Percentiles rank a stretch among this genome's conserved stretches.
Evolutionary conservation across 2,797 vertebrate genomes (phyloP).

Genomic region (Melanotaenia nigrans): DNA sequence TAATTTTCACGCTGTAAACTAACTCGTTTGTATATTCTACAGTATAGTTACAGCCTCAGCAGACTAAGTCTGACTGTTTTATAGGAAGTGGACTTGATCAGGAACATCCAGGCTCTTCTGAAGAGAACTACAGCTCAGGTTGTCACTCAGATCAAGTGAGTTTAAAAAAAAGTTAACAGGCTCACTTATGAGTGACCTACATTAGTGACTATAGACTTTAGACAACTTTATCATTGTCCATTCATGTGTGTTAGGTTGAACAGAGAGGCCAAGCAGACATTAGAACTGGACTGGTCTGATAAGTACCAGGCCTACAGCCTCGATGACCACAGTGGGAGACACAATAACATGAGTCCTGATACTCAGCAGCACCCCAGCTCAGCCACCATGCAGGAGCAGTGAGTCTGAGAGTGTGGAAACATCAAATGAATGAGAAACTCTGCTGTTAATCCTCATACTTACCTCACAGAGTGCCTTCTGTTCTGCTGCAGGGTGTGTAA

Average conservation of each 20-base stretch:
- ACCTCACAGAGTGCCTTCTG: background rate
- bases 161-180: background rate
- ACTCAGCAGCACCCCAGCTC: slow-evolving; percentile 85
- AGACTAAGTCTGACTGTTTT: slow-evolving; percentile 25
- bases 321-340: slow-evolving; percentile 83
- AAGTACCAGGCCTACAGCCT: slow-evolving; percentile 87
- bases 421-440: background rate
- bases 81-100: slow-evolving; percentile 91
- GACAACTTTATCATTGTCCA: slow-evolving; percentile 1
- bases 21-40: no score
- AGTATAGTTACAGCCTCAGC: background rate
- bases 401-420: slow-evolving; percentile 50
- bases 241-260: slow-evolving; percentile 81
- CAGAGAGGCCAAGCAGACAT: slow-evolving; percentile 83
- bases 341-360: slow-evolving; percentile 83
- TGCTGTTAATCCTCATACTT: background rate
- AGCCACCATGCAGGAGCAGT: slow-evolving; percentile 87
- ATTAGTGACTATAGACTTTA: background rate
- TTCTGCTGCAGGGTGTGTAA: slow-evolving; percentile 82
- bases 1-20: no score
- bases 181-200: background rate
- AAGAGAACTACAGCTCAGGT: slow-evolving; percentile 88
- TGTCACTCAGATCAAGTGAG: slow-evolving; percentile 89
- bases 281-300: slow-evolving; percentile 93
- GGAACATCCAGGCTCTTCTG: slow-evolving; percentile 90